A percentile compares a stretch with the other conserved stretches of the same genome.
phyloP scores from a whole-genome alignment of 2,797 vertebrate species.

The Microctenopoma steveboyesi region DNA sequence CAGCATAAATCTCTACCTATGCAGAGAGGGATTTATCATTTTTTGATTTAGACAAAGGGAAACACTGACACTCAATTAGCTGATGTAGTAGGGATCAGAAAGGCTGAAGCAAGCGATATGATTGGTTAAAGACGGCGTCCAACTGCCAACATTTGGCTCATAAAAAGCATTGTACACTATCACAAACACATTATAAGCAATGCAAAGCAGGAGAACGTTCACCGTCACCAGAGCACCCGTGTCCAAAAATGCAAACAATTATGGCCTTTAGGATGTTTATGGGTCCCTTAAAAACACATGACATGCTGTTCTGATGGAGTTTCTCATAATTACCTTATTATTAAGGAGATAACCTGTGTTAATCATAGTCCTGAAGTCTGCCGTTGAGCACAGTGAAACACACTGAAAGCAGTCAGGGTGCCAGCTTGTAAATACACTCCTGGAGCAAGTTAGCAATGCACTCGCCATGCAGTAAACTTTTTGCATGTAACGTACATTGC shows the following conservation, averaged over 20 bases:
- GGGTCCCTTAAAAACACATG: slow-evolving; percentile 7
- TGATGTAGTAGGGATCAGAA: slow-evolving; percentile 4
- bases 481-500: neutral
- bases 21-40: neutral
- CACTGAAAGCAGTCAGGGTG: slow-evolving; percentile 6
- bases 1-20: neutral
- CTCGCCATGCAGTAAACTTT: slow-evolving; percentile 7
- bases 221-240: slow-evolving; percentile 35
- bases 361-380: slow-evolving; percentile 27
- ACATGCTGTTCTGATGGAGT: slow-evolving; percentile 34
- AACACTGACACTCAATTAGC: neutral
- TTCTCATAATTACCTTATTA: slow-evolving; percentile 28
- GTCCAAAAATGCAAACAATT: slow-evolving; percentile 47
- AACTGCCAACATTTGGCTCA: slow-evolving; percentile 51
- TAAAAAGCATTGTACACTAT: slow-evolving; percentile 50
- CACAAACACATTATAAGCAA: slow-evolving; percentile 59
- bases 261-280: slow-evolving; percentile 30
- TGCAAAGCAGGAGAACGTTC: slow-evolving; percentile 24
- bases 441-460: slow-evolving; percentile 33
- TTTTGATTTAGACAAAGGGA: neutral
- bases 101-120: neutral
- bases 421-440: slow-evolving; percentile 36
- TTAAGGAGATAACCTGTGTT: slow-evolving; percentile 35
- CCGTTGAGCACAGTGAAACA: neutral
- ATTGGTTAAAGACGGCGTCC: slow-evolving; percentile 40